phyloP scores from a whole-genome alignment of 2,888 invertebrate species.

The Leucophenga maculata region DNA sequence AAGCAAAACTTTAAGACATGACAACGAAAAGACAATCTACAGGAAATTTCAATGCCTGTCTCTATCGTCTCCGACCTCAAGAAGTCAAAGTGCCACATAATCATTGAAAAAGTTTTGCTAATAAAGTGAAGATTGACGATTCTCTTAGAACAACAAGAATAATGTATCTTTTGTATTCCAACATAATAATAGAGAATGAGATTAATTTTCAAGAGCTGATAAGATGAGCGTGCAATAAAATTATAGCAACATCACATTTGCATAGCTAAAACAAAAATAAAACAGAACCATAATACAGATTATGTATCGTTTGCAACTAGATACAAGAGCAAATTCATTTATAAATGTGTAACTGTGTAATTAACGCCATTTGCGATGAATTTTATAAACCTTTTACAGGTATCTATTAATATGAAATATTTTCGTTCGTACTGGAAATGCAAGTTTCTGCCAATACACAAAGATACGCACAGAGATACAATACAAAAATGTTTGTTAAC shows the following conservation, averaged over 20 bases:
- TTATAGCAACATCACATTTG: too few species aligned
- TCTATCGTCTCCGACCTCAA: neutral
- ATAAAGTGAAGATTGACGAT: slow-evolving; percentile 1
- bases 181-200: too few species aligned
- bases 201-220: too few species aligned
- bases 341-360: slow-evolving; percentile 20
- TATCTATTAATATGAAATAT: slow-evolving; percentile 11
- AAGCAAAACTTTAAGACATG: slow-evolving; percentile 33
- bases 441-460: neutral
- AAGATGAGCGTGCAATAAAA: too few species aligned
- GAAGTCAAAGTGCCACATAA: neutral
- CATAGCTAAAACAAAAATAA: too few species aligned
- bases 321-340: too few species aligned
- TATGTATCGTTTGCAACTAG: too few species aligned
- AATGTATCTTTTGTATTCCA: too few species aligned
- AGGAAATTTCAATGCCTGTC: slow-evolving; percentile 26
- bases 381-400: slow-evolving; percentile 20
- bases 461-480: neutral
- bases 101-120: slow-evolving; percentile 15
- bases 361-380: slow-evolving; percentile 38
- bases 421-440: slow-evolving; percentile 1
- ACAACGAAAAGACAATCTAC: slow-evolving; percentile 33
- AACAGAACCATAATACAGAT: too few species aligned
- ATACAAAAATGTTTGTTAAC: slow-evolving; percentile 37
- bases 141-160: too few species aligned